phyloP scores from a whole-genome alignment of 2,113 vertebrate species.

The Scophthalmus maximus region DNA sequence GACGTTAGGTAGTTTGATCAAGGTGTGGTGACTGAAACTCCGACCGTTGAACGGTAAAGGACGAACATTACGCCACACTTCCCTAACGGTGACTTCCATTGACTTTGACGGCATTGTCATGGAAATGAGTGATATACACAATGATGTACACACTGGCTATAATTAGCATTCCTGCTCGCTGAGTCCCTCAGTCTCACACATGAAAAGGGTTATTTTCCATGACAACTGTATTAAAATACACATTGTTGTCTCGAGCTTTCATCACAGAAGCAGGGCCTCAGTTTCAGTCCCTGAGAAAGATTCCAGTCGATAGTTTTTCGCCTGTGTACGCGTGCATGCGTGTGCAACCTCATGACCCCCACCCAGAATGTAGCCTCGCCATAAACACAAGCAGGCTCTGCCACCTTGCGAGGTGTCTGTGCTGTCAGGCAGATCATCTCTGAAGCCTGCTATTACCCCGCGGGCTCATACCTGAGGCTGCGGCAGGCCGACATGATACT shows the following conservation, averaged over 20 bases:
- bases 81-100: not conserved
- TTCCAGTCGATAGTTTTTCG: not conserved
- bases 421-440: slow-evolving; percentile 3
- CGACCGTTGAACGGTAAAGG: slow-evolving; percentile 6
- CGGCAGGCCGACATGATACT: slow-evolving; percentile 14
- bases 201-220: slow-evolving; percentile 45
- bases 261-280: slow-evolving; percentile 1
- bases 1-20: not conserved
- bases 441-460: slow-evolving; percentile 42
- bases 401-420: not conserved
- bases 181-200: slow-evolving; percentile 2
- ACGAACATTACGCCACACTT: not conserved
- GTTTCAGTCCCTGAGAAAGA: not conserved
- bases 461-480: slow-evolving; percentile 35
- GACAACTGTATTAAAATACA: slow-evolving; percentile 40
- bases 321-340: not conserved
- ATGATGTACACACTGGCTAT: not conserved
- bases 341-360: not conserved
- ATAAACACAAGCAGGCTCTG: not conserved
- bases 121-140: slow-evolving; percentile 8
- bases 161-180: slow-evolving; percentile 21
- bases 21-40: slow-evolving; percentile 17
- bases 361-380: slow-evolving; percentile 12
- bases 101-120: slow-evolving; percentile 31
- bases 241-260: not conserved